Percentiles rank a stretch among this genome's conserved stretches.
Conservation (phyloP, 2,113 vertebrate genomes). For the Heteronetta atricapilla region DNA sequence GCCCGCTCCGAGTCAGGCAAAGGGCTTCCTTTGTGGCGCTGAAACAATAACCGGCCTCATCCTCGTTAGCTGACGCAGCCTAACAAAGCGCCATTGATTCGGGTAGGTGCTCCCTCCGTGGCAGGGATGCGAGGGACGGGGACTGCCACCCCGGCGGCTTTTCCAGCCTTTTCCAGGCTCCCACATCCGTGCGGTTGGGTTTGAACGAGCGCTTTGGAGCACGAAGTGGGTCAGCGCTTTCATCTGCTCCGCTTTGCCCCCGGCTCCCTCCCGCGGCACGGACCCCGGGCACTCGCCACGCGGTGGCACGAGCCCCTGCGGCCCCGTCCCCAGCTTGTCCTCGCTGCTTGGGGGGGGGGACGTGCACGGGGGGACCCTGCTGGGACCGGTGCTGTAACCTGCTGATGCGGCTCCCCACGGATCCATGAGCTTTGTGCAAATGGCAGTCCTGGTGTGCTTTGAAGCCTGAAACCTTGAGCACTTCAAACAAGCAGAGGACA, state of each 20-base stretch:
- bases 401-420: conserved; percentile 62
- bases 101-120: background rate
- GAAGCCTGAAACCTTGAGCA: conserved; percentile 74
- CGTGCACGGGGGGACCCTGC: background rate
- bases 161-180: background rate
- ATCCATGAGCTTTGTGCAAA: conserved; percentile 58
- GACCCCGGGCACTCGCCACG: background rate
- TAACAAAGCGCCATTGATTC: conserved; percentile 41
- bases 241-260: background rate
- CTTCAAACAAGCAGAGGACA: conserved; percentile 78
- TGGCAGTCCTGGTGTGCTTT: conserved; percentile 65
- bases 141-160: background rate
- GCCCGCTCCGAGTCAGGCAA: background rate
- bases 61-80: conserved; percentile 40
- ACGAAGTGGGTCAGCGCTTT: conserved; percentile 21
- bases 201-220: conserved; percentile 27
- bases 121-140: background rate
- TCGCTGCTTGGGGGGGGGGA: conserved; percentile 29
- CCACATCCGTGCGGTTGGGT: background rate
- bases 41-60: conserved; percentile 41
- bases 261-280: background rate
- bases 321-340: background rate
- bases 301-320: background rate
- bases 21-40: conserved; percentile 17
- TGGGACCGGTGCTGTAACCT: conserved; percentile 32